phyloP scores from a whole-genome alignment of 2,888 invertebrate species.

The Epirrhoe alternata region DNA sequence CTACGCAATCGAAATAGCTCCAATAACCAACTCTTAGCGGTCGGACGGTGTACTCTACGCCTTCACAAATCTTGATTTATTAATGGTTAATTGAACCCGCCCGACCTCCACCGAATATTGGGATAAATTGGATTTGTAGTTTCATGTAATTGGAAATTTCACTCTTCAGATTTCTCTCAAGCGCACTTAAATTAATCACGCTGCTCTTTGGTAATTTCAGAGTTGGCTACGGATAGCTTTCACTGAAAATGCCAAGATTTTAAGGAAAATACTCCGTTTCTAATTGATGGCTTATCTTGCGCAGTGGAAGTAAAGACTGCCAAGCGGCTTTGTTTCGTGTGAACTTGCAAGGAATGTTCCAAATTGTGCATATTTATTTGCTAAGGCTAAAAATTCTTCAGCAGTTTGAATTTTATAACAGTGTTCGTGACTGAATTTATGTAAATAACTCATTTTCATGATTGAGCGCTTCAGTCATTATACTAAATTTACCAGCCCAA shows the following conservation, averaged over 20 bases:
- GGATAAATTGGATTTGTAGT: slow-evolving; percentile 52
- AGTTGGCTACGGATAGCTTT: slow-evolving; percentile 34
- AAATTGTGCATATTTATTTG: slow-evolving; percentile 11
- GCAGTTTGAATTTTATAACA: slow-evolving; percentile 11
- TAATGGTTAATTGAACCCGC: slow-evolving; percentile 54
- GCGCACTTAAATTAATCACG: slow-evolving; percentile 43
- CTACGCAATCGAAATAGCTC: slow-evolving; percentile 44
- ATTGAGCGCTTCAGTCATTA: slow-evolving; percentile 35
- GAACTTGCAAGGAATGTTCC: slow-evolving; percentile 24
- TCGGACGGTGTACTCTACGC: slow-evolving; percentile 34
- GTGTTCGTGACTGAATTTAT: slow-evolving; percentile 36
- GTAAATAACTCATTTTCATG: slow-evolving; percentile 28
- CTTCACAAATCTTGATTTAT: slow-evolving; percentile 48
- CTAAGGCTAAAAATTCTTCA: slow-evolving; percentile 11
- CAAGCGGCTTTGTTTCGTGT: slow-evolving; percentile 20
- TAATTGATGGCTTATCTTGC: slow-evolving; percentile 30
- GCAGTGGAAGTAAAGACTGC: slow-evolving; percentile 27
- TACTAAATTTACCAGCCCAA: slow-evolving; percentile 24
- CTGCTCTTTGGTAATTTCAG: slow-evolving; percentile 39
- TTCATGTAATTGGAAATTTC: slow-evolving; percentile 50
- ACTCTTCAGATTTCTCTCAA: slow-evolving; percentile 43
- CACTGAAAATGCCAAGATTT: slow-evolving; percentile 35
- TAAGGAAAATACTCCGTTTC: slow-evolving; percentile 25
- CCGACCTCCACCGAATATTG: slow-evolving; percentile 48
- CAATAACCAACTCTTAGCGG: slow-evolving; percentile 38